Percentiles rank a stretch among this genome's conserved stretches.
Evolutionary conservation across 2,797 vertebrate genomes (phyloP).

Genomic region (Hapalemur alaotrensis): DNA sequence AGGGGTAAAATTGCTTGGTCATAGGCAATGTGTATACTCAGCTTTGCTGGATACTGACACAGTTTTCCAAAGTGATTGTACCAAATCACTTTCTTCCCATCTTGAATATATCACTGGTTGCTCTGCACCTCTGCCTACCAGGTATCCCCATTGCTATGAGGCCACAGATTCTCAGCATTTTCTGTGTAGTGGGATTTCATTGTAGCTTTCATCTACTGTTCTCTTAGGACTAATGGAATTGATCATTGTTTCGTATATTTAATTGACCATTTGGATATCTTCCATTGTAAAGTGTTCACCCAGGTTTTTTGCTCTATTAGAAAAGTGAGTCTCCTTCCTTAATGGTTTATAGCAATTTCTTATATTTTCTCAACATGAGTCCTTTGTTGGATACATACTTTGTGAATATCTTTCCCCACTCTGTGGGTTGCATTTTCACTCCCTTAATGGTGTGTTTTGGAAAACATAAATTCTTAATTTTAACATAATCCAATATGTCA

Average conservation of each 20-base stretch:
- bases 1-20: neutral
- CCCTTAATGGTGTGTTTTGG: neutral
- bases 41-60: too few relatives aligned
- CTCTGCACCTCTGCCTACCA: neutral
- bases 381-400: neutral
- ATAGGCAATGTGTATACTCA: neutral
- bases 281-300: neutral
- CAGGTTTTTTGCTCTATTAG: neutral
- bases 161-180: neutral
- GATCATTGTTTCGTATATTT: neutral
- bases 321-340: neutral
- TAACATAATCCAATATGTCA: neutral
- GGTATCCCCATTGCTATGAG: neutral
- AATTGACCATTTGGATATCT: neutral
- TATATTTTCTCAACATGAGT: neutral
- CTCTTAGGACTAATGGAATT: neutral
- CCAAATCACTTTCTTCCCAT: neutral
- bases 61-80: neutral
- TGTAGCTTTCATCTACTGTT: neutral
- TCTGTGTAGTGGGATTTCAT: neutral
- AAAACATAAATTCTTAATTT: neutral
- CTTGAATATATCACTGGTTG: neutral
- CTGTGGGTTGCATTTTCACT: neutral
- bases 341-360: neutral
- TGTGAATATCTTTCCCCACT: neutral